A percentile compares a stretch with the other conserved stretches of the same genome.
These are phyloP conservation scores for Polydesmus complanatus DNA, from an alignment of 2,888 invertebrate species.

Conservation along the genomic window DNA sequence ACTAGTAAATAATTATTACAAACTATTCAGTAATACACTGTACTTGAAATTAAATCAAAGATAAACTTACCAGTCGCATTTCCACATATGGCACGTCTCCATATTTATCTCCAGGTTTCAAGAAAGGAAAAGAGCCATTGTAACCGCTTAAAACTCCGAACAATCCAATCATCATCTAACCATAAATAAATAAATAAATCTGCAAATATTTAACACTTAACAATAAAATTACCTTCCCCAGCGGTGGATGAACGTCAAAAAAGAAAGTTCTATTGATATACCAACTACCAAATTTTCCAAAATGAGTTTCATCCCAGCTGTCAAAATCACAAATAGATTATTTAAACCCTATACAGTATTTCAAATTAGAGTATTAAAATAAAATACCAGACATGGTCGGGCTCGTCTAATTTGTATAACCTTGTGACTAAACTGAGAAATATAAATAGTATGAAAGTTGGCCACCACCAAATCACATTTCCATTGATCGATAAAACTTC, in stretches of 20 bases:
- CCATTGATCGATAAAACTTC: neutral
- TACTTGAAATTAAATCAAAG: too few relatives aligned
- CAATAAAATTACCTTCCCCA: slow-evolving; percentile 64
- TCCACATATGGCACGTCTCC: slow-evolving; percentile 75
- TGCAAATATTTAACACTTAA: neutral
- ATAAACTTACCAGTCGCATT: slow-evolving; percentile 72
- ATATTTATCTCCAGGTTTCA: slow-evolving; percentile 91
- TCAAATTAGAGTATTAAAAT: slow-evolving; percentile 2
- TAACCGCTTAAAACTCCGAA: slow-evolving; percentile 86
- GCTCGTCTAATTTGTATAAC: slow-evolving; percentile 77
- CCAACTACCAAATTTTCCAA: slow-evolving; percentile 98
- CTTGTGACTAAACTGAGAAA: slow-evolving; percentile 57
- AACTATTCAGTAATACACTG: neutral
- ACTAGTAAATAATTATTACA: slow-evolving; percentile 44
- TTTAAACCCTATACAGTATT: neutral
- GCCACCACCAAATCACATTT: slow-evolving; percentile 42
- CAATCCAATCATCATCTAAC: slow-evolving; percentile 83
- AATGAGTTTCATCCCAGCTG: slow-evolving; percentile 92
- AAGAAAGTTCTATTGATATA: slow-evolving; percentile 94
- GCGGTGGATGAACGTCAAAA: slow-evolving; percentile 94
- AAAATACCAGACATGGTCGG: slow-evolving; percentile 75
- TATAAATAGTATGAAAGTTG: slow-evolving; percentile 48
- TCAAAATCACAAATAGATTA: slow-evolving; percentile 25
- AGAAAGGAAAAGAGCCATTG: slow-evolving; percentile 84
- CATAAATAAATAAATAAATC: slow-evolving; percentile 20